Base-by-base conservation (phyloP, 2,113 vertebrate species). In the Gobiocypris rarus region DNA sequence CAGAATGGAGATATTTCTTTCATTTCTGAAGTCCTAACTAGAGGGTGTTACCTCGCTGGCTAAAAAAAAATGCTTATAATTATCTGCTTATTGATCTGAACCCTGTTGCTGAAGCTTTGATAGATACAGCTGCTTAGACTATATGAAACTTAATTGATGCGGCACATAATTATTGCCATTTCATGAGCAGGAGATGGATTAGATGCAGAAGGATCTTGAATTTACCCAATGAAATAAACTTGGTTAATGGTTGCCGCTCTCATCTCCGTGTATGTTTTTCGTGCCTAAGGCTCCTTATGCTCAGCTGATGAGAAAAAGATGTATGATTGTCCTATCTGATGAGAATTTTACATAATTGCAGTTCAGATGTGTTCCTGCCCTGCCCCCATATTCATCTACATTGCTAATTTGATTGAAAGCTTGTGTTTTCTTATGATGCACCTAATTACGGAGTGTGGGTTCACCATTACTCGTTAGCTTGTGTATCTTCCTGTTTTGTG, bases 61-160 rank as follows among this genome's bases (percentile, higher is more conserved):
- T 61, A 26, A 9, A 71, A 9, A 71, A 82, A 82, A 82, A 31
- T 82, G 13, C 41, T 70, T 82, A 75, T 82, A 63, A 77, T 69
- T 56, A 65, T 67, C 24, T 85, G 89, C 82, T 85, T 77, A 75
- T 61, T 17, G 75, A 90, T 85, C 88, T 89, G 56, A 89, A 89
- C 88, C 87, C 81, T 5, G 26, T 75, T 65, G 43, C 43, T 28
- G 45, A 65, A 65, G 24, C 77, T 80, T 41, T 75, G 61, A 76
- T 45, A 77, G 74, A 54, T 69, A 38, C 48, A 24, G 48, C 31
- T n/a, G 14, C 10, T 1, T 31, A 74, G 31, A 52, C 65, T 82
- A 22, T 71, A 52, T 82, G 26, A 61, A 65, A 77, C 70, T 22
- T 83, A 80, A 85, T 65, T 38, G 24, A 65, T 70, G 69, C 8